Conservation (phyloP, 2,888 invertebrate species). For the Chalcis sispes region DNA sequence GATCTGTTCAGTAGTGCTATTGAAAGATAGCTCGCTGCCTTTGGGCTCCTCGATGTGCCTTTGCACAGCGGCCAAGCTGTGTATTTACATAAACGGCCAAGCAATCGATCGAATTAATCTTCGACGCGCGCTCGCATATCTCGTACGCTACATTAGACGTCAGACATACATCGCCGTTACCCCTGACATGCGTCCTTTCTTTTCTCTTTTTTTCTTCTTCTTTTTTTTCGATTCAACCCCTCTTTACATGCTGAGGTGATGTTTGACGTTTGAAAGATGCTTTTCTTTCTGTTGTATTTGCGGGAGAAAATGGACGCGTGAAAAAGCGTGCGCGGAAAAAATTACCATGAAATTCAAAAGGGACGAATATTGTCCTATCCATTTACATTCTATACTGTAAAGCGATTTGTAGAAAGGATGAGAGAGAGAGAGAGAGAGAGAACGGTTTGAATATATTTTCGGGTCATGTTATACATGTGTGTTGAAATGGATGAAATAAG, state of each 20-base stretch:
- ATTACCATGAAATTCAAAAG: no score
- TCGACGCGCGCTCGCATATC: slow-evolving; percentile 68
- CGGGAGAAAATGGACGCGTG: no score
- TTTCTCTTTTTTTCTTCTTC: not conserved
- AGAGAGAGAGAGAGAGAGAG: no score
- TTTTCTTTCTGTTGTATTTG: not conserved
- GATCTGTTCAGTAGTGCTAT: slow-evolving; percentile 24
- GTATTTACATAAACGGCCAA: slow-evolving; percentile 55
- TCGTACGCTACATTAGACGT: slow-evolving; percentile 73
- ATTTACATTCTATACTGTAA: no score
- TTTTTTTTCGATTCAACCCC: slow-evolving; percentile 12
- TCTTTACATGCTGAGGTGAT: not conserved
- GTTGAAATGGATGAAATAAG: no score
- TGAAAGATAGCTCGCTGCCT: not conserved
- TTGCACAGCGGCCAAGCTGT: no score
- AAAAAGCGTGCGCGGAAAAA: no score
- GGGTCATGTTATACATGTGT: no score
- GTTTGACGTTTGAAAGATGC: slow-evolving; percentile 23
- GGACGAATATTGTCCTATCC: no score
- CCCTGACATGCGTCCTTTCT: not conserved
- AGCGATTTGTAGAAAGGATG: no score
- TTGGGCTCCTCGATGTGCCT: not conserved
- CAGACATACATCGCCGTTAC: slow-evolving; percentile 58
- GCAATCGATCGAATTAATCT: slow-evolving; percentile 69
- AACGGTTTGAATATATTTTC: no score